Evolutionary conservation across 2,888 invertebrate species (phyloP), one percentile per base, ranked within the genome.

Genomic region (Meandrusa payeni): DNA sequence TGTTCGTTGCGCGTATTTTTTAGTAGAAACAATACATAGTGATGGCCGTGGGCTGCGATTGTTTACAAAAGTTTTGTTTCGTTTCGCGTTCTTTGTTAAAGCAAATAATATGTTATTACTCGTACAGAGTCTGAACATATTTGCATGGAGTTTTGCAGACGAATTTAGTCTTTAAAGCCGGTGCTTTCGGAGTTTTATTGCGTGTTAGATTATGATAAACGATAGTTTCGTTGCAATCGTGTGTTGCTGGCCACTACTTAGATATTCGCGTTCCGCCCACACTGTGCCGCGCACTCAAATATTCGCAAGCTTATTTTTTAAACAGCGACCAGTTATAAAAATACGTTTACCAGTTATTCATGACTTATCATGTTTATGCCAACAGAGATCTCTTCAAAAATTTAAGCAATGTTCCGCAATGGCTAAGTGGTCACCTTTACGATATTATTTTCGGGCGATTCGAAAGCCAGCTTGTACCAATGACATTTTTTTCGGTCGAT

Each of bases 31-130:
- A 34, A 41, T 33, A 27, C 32, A 19, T 36, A 44, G 23, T 26
- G 28, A 23, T 39, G 41, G 46, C 46, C 38, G 43, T 48, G 47
- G 46, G 44, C 41, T 40, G 15, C 37, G 24, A 48, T 50, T 49
- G 47, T 47, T 47, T 51, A 40, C 38, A 43, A 34, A 49, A 43
- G 38, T 50, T 46, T 50, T 51, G 48, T 51, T 51, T 44, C 15
- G 31, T 45, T 43, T 37, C 31, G 34, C 31, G 31, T 45, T 47
- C 51, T 43, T 49, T 49, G 49, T 49, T 47, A 3, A 17, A 39
- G 22, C 20, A 44, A 43, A 44, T 43, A 43, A 38, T 39, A 38
- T 33, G 23, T 33, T 44, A 44, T 39, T 43, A 13, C 32, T 23
- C 7, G 22, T 27, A 44, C 7, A 24, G 20, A 9, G 24, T 5